phyloP scores from a whole-genome alignment of 1,140 invertebrate species.

The Cydia pomonella region DNA sequence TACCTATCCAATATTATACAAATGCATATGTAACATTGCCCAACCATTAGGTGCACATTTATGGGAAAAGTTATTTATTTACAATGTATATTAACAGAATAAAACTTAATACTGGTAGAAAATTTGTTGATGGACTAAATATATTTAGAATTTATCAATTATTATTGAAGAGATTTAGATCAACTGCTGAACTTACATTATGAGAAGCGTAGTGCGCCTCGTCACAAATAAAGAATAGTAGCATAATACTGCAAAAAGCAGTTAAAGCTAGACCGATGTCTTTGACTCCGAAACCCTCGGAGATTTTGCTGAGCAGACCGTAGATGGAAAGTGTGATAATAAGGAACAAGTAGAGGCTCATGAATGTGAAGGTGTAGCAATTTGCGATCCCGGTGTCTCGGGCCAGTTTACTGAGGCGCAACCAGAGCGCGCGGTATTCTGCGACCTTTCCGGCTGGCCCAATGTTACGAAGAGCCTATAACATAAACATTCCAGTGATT shows the following conservation, averaged over 20 bases:
- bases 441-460: constrained; percentile 84
- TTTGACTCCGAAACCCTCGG: constrained; percentile 84
- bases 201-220: constrained; percentile 85
- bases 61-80: background rate
- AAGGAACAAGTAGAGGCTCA: constrained; percentile 84
- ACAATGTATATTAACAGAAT: too few species aligned
- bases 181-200: constrained; percentile 67
- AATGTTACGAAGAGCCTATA: constrained; percentile 82
- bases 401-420: constrained; percentile 83
- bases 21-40: constrained; percentile 14
- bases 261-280: constrained; percentile 85
- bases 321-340: constrained; percentile 86
- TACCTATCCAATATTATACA: constrained; percentile 69
- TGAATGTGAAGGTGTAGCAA: constrained; percentile 83
- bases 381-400: constrained; percentile 83
- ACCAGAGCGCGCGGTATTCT: constrained; percentile 84
- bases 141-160: too few species aligned
- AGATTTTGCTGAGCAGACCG: constrained; percentile 84
- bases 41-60: background rate
- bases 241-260: constrained; percentile 81
- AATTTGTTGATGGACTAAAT: background rate
- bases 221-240: constrained; percentile 85
- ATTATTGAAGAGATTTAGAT: constrained; percentile 18
- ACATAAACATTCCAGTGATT: constrained; percentile 33
- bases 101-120: background rate